phyloP scores from a whole-genome alignment of 2,888 invertebrate genomes.

The Mantis religiosa region DNA sequence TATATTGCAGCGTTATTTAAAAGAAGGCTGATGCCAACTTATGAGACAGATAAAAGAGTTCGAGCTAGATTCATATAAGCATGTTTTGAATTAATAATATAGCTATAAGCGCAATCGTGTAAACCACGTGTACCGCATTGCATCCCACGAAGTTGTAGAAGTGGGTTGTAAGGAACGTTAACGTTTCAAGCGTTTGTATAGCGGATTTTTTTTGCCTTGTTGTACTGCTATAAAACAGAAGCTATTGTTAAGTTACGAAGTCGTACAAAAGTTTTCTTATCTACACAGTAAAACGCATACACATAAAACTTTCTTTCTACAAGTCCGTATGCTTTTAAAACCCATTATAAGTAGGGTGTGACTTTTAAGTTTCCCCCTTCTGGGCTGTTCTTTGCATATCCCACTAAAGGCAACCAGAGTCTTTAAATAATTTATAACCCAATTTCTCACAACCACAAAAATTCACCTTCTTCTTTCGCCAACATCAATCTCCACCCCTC shows the following conservation, averaged over 20 bases:
- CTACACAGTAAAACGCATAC: neutral
- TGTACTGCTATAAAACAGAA: neutral
- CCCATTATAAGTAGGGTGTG: neutral
- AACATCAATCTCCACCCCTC: neutral
- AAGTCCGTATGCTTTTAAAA: neutral
- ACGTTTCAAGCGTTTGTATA: no score
- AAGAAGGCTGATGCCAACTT: no score
- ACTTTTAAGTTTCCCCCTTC: neutral
- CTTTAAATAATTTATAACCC: slow-evolving; percentile 24
- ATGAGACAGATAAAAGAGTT: no score
- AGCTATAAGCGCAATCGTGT: no score
- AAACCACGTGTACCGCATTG: no score
- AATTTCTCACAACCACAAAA: slow-evolving; percentile 16
- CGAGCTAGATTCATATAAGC: no score
- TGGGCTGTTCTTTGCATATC: neutral
- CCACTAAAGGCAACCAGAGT: neutral
- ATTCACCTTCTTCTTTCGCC: neutral
- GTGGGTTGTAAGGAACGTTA: no score
- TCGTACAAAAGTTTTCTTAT: neutral
- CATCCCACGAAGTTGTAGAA: no score
- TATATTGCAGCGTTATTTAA: no score
- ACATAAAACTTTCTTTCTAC: neutral
- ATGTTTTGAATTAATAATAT: no score
- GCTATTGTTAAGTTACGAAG: neutral
- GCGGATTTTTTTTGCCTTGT: neutral